Base-by-base conservation (phyloP, 2,113 vertebrate species). In the Xenopus borealis region DNA sequence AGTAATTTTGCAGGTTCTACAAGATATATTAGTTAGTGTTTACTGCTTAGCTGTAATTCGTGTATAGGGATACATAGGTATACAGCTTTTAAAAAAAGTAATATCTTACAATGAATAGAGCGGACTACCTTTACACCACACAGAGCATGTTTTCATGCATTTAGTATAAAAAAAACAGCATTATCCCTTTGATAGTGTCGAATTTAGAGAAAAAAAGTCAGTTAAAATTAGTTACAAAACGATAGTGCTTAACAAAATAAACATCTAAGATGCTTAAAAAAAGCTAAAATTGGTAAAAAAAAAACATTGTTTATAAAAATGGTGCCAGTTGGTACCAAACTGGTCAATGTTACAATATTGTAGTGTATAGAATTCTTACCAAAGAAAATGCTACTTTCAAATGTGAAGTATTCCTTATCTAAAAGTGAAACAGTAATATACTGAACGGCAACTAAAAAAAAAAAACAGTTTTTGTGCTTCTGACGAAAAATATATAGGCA, bases 161-260 rank as follows among this genome's bases (percentile, higher is more conserved):
- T 74, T 14, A 75, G 65, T 40, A 27, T 27, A 27, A 75, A 40
- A 40, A 72, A 64, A 67, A 67, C 45, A 65, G 81, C 50, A 79
- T 58, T n/a, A 18, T 80, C 84, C 82, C 73, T 75, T 75, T 82
- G 66, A 63, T 80, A 76, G 76, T 83, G 73, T 75, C 16, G 79
- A 80, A 85, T 44, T 73, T 44, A 63, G 12, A 78, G 23, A 81
- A 84, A 71, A n/a, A n/a, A 9, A 72, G 69, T 79, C 83, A 79
- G 33, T 52, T 83, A 18, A 81, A 72, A 69, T 84, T 81, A 72
- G 78, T 79, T 83, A 82, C 62, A 88, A 88, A 88, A 86, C 19
- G 63, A 79, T 78, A 85, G 84, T 81, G 82, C 80, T 83, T 84
- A 79, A 82, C 79, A 84, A 69, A 86, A 88, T 66, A 84, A 84